These are phyloP conservation scores for Hypomecis punctinalis DNA, from an alignment of 2,888 invertebrate species.

Conservation along the genomic window DNA sequence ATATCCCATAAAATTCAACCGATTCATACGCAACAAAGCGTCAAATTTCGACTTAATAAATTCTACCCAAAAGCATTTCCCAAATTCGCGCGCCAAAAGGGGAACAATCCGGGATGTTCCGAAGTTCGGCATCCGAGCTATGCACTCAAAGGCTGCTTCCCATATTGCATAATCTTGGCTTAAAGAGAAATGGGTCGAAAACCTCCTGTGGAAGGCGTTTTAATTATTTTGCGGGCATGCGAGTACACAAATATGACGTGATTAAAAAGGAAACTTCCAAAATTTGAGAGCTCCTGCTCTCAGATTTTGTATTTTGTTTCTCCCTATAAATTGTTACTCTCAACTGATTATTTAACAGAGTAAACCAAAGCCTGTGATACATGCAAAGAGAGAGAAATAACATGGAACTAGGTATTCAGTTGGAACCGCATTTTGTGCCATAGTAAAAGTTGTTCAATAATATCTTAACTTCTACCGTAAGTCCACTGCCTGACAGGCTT, in stretches of 20 bases:
- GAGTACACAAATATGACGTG: not conserved
- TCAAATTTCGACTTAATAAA: slow-evolving; percentile 12
- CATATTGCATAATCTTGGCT: slow-evolving; percentile 38
- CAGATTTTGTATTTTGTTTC: no score
- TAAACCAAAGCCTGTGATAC: no score
- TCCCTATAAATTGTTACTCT: no score
- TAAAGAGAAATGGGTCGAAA: slow-evolving; percentile 20
- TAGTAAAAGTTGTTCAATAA: no score
- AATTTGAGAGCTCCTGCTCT: no score
- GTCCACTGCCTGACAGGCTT: no score
- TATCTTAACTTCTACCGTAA: no score
- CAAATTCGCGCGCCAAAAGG: slow-evolving; percentile 24
- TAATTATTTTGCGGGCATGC: slow-evolving; percentile 20
- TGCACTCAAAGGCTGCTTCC: slow-evolving; percentile 38
- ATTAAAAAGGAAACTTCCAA: not conserved
- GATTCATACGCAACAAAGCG: slow-evolving; percentile 1
- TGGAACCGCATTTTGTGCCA: no score
- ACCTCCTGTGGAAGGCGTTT: slow-evolving; percentile 5
- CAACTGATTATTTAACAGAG: no score
- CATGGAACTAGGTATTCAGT: no score
- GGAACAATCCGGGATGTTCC: slow-evolving; percentile 34
- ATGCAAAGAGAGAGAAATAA: no score
- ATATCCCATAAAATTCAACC: not conserved
- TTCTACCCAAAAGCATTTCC: slow-evolving; percentile 34
- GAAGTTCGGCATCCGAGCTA: slow-evolving; percentile 38